These are phyloP conservation scores for Eurytoma californica DNA, from an alignment of 2,888 invertebrate species.

Conservation along the genomic window DNA sequence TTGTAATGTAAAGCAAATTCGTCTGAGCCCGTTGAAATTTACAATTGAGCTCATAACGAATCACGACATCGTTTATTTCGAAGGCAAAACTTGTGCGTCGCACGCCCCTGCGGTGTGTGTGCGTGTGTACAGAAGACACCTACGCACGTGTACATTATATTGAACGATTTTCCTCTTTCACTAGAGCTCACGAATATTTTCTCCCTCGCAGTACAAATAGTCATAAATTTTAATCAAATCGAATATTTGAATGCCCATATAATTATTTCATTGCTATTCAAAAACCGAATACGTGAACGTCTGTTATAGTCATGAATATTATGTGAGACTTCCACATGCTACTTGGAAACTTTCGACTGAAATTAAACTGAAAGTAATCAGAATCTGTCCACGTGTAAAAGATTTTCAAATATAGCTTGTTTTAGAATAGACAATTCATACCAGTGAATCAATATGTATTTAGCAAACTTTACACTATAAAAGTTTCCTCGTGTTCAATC, in stretches of 20 bases:
- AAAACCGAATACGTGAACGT: neutral
- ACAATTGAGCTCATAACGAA: slow-evolving; percentile 65
- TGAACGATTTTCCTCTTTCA: neutral
- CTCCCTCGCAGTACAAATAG: neutral
- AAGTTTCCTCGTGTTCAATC: no score
- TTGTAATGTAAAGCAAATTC: slow-evolving; percentile 64
- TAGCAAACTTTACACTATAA: no score
- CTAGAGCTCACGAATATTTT: neutral
- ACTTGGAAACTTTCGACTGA: no score
- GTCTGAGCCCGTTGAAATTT: slow-evolving; percentile 60
- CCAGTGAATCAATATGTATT: no score
- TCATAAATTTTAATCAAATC: slow-evolving; percentile 20
- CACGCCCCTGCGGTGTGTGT: neutral
- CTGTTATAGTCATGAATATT: neutral
- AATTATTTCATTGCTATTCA: neutral
- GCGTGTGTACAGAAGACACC: neutral
- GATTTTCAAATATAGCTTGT: no score
- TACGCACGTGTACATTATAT: neutral
- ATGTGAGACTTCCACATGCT: no score
- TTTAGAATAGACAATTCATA: no score
- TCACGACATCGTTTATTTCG: slow-evolving; percentile 45
- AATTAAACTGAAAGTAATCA: no score
- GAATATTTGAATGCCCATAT: neutral
- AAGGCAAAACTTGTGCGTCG: slow-evolving; percentile 17
- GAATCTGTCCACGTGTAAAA: no score